Conservation (phyloP, 2,797 vertebrate genomes). For the Muraenolepis orangiensis region DNA sequence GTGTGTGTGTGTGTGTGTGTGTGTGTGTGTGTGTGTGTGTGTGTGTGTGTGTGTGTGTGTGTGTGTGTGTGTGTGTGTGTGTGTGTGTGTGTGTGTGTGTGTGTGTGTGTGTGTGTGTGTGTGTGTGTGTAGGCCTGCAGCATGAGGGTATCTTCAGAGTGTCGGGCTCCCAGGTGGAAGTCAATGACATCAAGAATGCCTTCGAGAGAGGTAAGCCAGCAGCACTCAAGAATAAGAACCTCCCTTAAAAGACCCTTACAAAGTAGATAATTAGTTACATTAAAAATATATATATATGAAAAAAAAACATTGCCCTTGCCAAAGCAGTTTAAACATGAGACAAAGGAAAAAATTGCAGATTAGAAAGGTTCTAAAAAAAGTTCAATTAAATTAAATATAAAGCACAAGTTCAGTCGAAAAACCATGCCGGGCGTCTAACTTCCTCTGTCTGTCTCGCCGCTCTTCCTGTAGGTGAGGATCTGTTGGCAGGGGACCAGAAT, state of each 20-base stretch:
- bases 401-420: too few species aligned
- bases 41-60: neutral
- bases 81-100: neutral
- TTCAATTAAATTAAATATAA: too few species aligned
- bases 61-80: constrained; percentile 5
- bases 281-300: neutral
- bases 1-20: neutral
- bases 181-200: constrained; percentile 98
- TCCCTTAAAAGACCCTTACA: neutral
- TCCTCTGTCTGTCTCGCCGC: neutral
- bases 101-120: neutral
- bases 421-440: too few species aligned
- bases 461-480: constrained; percentile 83
- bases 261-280: neutral
- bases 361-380: neutral
- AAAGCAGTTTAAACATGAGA: neutral
- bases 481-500: constrained; percentile 93
- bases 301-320: neutral
- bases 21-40: neutral
- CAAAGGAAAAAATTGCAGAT: too few species aligned
- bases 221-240: neutral
- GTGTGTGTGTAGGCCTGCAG: constrained; percentile 79
- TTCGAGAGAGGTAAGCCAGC: constrained; percentile 88
- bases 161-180: constrained; percentile 96
- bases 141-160: constrained; percentile 98